Evolutionary conservation across 1,140 invertebrate genomes (phyloP).

Genomic region (Yoshiicerus persimilis): DNA sequence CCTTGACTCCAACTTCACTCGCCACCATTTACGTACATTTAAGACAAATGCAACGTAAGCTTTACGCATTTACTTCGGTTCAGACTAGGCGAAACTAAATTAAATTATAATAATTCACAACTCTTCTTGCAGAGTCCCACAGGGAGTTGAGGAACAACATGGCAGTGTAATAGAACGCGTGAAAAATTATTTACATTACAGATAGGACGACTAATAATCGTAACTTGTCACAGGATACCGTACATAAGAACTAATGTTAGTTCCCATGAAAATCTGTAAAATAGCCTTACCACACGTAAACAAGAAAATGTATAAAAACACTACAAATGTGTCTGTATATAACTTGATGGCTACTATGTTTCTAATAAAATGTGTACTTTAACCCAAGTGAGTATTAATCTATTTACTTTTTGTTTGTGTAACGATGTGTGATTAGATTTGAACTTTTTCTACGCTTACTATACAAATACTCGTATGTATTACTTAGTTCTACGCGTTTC

Average conservation of each 20-base stretch:
- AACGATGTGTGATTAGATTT: conserved; percentile 16
- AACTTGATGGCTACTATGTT: background rate
- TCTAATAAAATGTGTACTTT: background rate
- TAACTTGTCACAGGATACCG: background rate
- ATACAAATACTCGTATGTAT: background rate
- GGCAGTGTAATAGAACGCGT: background rate
- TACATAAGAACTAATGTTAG: background rate
- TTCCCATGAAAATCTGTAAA: conserved; percentile 16
- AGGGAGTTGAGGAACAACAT: background rate
- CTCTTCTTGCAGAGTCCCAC: background rate
- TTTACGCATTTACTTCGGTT: background rate
- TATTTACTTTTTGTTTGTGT: background rate
- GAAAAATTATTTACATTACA: background rate
- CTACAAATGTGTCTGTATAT: background rate
- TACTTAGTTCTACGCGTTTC: background rate
- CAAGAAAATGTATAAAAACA: background rate
- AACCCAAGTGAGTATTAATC: background rate
- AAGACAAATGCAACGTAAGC: background rate
- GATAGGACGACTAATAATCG: background rate
- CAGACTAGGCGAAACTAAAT: conserved; percentile 1
- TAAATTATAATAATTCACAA: conserved; percentile 24
- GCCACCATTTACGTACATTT: background rate
- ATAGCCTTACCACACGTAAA: background rate
- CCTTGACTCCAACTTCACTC: background rate
- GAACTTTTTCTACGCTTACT: background rate